Evolutionary conservation across 2,797 vertebrate genomes (phyloP).

Genomic region (Crocodylus rhombifer): DNA sequence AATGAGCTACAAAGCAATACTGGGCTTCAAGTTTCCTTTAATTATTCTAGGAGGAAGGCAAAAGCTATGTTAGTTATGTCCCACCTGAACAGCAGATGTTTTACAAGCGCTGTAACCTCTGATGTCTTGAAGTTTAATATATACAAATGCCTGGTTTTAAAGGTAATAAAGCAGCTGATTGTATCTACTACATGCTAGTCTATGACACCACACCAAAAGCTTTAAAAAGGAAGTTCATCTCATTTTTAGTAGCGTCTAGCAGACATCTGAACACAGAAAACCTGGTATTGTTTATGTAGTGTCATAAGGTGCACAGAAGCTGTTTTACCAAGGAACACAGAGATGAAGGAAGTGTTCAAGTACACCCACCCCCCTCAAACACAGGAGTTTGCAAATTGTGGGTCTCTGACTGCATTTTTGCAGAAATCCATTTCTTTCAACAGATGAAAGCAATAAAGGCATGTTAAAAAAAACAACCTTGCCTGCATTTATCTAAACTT

Average conservation of each 20-base stretch:
- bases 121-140: conserved; percentile 74
- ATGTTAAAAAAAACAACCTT: conserved; percentile 77
- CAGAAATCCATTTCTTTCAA: conserved; percentile 71
- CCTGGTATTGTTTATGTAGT: conserved; percentile 79
- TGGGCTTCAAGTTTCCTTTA: conserved; percentile 73
- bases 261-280: conserved; percentile 81
- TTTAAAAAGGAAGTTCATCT: conserved; percentile 82
- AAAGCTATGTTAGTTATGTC: conserved; percentile 69
- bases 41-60: conserved; percentile 60
- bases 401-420: conserved; percentile 67
- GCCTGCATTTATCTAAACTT: conserved; percentile 70
- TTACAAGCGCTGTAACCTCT: conserved; percentile 65
- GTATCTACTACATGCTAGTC: conserved; percentile 86
- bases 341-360: conserved; percentile 79
- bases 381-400: conserved; percentile 73
- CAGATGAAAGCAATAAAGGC: conserved; percentile 77
- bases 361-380: conserved; percentile 55
- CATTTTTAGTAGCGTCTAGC: conserved; percentile 85
- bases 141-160: conserved; percentile 79
- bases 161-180: conserved; percentile 83
- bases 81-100: conserved; percentile 73
- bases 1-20: conserved; percentile 81
- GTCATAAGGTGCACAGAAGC: conserved; percentile 83
- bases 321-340: conserved; percentile 76
- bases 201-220: conserved; percentile 83